phyloP scores from a whole-genome alignment of 2,113 vertebrate species.

The Cichladusa arquata region DNA sequence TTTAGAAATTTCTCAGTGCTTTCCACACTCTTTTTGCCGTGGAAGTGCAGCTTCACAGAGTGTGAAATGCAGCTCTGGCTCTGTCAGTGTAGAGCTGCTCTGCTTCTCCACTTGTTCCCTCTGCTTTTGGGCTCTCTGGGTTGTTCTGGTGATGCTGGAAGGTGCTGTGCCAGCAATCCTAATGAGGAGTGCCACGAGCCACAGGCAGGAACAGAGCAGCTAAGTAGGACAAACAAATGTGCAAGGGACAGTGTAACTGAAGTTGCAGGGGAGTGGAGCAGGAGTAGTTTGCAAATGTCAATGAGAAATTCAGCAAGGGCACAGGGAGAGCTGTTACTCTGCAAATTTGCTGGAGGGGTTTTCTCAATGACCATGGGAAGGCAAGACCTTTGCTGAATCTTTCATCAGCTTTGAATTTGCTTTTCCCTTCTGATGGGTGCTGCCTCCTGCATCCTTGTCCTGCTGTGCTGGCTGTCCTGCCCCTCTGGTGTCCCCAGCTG shows the following conservation, averaged over 20 bases:
- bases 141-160: not conserved
- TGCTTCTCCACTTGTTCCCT: rapidly evolving
- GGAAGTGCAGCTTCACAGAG: not conserved
- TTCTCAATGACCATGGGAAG: not conserved
- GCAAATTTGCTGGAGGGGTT: not conserved
- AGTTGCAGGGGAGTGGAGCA: not conserved
- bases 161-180: not conserved
- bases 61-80: not conserved
- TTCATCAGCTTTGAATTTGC: not conserved
- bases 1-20: not conserved
- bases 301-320: not conserved
- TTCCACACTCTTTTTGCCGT: not conserved
- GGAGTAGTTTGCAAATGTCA: not conserved
- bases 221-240: not conserved
- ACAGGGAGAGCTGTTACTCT: not conserved
- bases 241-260: not conserved
- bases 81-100: not conserved
- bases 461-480: not conserved
- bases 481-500: not conserved
- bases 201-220: not conserved
- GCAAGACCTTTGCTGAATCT: not conserved
- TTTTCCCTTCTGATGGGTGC: not conserved
- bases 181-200: not conserved
- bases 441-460: not conserved
- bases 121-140: not conserved